A percentile compares a stretch with the other conserved stretches of the same genome.
Conservation (phyloP, 2,888 invertebrate genomes). For the Ochlodes sylvanus region DNA sequence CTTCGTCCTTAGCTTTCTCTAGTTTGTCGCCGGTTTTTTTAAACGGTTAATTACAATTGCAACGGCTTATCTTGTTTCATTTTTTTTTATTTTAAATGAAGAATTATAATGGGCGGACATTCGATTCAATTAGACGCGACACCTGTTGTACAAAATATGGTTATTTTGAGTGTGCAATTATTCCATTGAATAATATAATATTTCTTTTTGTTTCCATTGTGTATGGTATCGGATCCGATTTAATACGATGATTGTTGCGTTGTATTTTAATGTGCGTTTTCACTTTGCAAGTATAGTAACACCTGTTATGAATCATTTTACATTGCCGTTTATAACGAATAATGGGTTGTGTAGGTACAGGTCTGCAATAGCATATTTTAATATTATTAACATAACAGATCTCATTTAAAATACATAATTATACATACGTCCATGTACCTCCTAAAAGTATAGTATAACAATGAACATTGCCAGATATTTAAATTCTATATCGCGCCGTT, state of each 20-base stretch:
- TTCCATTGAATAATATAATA: constrained; percentile 16
- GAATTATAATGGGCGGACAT: constrained; percentile 17
- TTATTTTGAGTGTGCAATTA: constrained; percentile 21
- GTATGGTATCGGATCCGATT: constrained; percentile 20
- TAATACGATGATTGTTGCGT: constrained; percentile 15
- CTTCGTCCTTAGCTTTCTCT: constrained; percentile 33
- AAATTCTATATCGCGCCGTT: too few relatives aligned
- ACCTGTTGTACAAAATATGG: constrained; percentile 33
- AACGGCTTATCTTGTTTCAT: not conserved
- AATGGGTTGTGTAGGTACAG: constrained; percentile 7
- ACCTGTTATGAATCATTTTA: constrained; percentile 23
- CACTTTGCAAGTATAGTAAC: constrained; percentile 13
- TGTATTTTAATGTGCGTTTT: constrained; percentile 9
- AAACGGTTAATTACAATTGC: not conserved
- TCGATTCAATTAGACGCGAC: constrained; percentile 31
- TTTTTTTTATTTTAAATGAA: constrained; percentile 16
- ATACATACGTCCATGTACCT: too few relatives aligned
- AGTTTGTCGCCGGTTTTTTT: constrained; percentile 15
- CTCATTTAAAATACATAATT: too few relatives aligned
- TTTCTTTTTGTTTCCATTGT: constrained; percentile 14
- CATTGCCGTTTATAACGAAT: constrained; percentile 3
- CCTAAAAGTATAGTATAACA: too few relatives aligned
- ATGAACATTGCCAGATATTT: too few relatives aligned
- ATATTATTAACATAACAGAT: too few relatives aligned
- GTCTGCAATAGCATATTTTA: not conserved